Percentiles rank a stretch among this genome's conserved stretches.
Conservation (phyloP, 2,888 invertebrate genomes). For the Microctonus aethiopoides region DNA sequence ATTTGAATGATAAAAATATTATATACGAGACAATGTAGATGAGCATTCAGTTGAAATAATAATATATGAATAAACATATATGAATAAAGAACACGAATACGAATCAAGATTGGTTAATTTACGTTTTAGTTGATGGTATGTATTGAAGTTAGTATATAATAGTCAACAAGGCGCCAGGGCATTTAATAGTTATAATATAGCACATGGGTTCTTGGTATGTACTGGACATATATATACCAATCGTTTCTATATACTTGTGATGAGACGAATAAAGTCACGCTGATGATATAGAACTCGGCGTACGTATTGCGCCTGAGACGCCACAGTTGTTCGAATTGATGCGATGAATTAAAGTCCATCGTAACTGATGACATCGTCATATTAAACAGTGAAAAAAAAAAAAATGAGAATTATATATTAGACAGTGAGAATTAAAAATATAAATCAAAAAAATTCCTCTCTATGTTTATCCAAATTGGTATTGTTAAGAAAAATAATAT, state of each 20-base stretch:
- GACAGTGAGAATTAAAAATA: no score
- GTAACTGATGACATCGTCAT: constrained; percentile 53
- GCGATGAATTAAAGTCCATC: constrained; percentile 57
- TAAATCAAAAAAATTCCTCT: no score
- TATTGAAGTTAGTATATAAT: constrained; percentile 35
- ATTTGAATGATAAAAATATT: constrained; percentile 5
- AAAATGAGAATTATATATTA: no score
- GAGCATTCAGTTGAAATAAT: neutral
- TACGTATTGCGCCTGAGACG: constrained; percentile 39
- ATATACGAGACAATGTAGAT: constrained; percentile 11
- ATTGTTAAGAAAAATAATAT: no score
- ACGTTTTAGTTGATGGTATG: constrained; percentile 19
- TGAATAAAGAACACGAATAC: constrained; percentile 11
- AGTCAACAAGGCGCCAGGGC: constrained; percentile 63
- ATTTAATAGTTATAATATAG: constrained; percentile 57
- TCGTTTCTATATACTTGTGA: constrained; percentile 15
- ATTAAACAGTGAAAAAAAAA: neutral
- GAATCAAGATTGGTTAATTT: constrained; percentile 35
- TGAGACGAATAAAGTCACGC: constrained; percentile 27
- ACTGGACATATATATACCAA: neutral
- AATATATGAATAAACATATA: neutral
- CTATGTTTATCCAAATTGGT: no score
- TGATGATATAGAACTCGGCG: constrained; percentile 30
- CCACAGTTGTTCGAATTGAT: constrained; percentile 60
- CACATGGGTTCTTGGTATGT: constrained; percentile 38